Evolutionary conservation across 2,113 vertebrate species (phyloP), one percentile per base, ranked within the genome.

Genomic region (Dendropsophus ebraccatus): DNA sequence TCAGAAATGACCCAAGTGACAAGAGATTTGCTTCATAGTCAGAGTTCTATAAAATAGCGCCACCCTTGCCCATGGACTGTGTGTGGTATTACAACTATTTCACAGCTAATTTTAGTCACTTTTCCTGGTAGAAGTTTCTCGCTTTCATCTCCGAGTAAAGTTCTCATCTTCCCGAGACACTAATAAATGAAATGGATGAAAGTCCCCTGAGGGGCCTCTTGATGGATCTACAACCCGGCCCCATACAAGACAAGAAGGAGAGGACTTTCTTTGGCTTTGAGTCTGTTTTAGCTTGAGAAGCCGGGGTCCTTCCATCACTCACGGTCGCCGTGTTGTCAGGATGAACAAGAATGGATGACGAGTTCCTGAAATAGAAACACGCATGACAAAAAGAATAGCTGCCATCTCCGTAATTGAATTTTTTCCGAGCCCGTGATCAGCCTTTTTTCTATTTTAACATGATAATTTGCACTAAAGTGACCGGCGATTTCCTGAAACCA

Each of bases 331-430:
- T 9, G 52, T 28, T 62, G 56, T 81, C 56, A 23, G 25, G 54
- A 77, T 7, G 49, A 81, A 28, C 23, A 37, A 81, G n/a, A 65
- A 81, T 5, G 37, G 54, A 65, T 81, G 23, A 60, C 9, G 28
- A 50, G 60, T 25, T 52, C 28, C 41, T 28, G 80, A 70, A 82
- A 82, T 52, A 50, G 62, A 69, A 32, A 14, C 28, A 35, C 11
- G 12, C 28, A 82, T 82, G 60, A 82, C 47, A 12, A 30, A 50
- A 82, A 69, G 69, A 82, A 82, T 70, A 69, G 47, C 62, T 81
- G 58, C 78, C 56, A 37, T 47, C 58, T 50, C 41, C 16, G 80
- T 82, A 82, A 82, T 62, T 70, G 80, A 82, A 69, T 82, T 67
- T 45, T 52, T 70, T 70, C 45, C 32, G 30, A 13, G 21, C 21